Evolutionary conservation across 2,113 vertebrate genomes (phyloP), one percentile per base, ranked within the genome.

Genomic region (Sardina pilchardus): DNA sequence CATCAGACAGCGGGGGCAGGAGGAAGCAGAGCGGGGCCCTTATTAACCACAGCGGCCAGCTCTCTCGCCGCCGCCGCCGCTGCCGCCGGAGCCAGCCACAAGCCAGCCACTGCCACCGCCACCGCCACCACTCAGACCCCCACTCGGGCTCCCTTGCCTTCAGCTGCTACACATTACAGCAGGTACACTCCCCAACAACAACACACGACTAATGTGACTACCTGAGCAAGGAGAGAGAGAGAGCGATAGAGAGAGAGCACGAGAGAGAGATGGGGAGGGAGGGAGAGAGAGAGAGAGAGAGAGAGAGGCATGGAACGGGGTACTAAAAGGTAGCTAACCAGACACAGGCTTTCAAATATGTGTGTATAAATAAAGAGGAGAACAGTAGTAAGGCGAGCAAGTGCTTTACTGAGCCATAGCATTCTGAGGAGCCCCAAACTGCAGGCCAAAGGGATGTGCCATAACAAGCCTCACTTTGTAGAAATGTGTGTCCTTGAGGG

Each of bases 11-110:
- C 92, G 88, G 93, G 48, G 93, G 92, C 92, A 90, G 92, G 93
- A 95, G 95, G 95, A 96, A 96, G 95, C 95, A 94, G 94, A 91
- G 93, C 85, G 91, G 94, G 94, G 71, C 26, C 93, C 94, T 96
- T 96, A 95, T 95, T 96, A 96, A 95, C 94, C 93, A 93, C 92
- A 92, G 92, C 92, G 92, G 91, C 71, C 26, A 78, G 71, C 71
- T 78, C 71, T 36, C 71, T 78, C 67, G n/a, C 63, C 39, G 39
- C 39, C 39, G 39, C 39, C 39, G 39, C 39, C 50, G 16, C 48
- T 50, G 9, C 48, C 50, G 4, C 53, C 53, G 19, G 53, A 56
- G 53, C 53, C 53, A 56, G 53, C 21, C 53, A 19, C 53, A 87
- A n/a, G 89, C 82, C 90, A 87, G 91, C 93, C 89, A 89, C 90